Evolutionary conservation across 2,888 invertebrate genomes (phyloP).

Genomic region (Ernsta delagoae): DNA sequence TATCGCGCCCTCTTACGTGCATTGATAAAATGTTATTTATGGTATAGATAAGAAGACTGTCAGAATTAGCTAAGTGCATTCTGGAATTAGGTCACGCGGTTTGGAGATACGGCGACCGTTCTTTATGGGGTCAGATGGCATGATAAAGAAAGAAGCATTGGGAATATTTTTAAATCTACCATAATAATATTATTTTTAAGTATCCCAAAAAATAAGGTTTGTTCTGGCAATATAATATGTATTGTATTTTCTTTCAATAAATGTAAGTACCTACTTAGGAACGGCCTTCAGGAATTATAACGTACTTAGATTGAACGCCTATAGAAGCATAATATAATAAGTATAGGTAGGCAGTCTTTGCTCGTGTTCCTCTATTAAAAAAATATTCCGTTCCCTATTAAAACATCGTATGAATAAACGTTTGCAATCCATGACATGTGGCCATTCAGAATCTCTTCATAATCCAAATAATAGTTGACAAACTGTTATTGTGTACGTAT

Average conservation of each 20-base stretch:
- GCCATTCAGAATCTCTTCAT: slow-evolving; percentile 25
- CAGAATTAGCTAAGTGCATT: slow-evolving; percentile 45
- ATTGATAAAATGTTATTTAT: slow-evolving; percentile 47
- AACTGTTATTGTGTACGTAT: slow-evolving; percentile 29
- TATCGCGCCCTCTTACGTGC: slow-evolving; percentile 51
- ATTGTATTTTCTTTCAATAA: too few species aligned
- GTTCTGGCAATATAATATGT: too few species aligned
- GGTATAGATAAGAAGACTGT: slow-evolving; percentile 48
- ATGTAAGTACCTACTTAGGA: too few species aligned
- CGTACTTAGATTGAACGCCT: too few species aligned
- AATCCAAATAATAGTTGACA: slow-evolving; percentile 31
- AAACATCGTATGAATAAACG: too few species aligned
- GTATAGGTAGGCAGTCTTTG: too few species aligned
- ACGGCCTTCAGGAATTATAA: too few species aligned
- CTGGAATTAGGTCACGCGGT: slow-evolving; percentile 36
- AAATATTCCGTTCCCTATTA: background rate
- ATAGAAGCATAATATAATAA: too few species aligned
- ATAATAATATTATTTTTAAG: too few species aligned
- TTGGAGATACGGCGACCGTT: slow-evolving; percentile 23
- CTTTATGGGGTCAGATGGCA: slow-evolving; percentile 30
- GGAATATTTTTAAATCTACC: background rate
- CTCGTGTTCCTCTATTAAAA: too few species aligned
- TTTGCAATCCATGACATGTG: too few species aligned
- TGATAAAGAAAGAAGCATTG: slow-evolving; percentile 15
- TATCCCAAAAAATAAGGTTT: too few species aligned